phyloP scores from a whole-genome alignment of 2,113 vertebrate genomes.

The Oophaga pumilio region DNA sequence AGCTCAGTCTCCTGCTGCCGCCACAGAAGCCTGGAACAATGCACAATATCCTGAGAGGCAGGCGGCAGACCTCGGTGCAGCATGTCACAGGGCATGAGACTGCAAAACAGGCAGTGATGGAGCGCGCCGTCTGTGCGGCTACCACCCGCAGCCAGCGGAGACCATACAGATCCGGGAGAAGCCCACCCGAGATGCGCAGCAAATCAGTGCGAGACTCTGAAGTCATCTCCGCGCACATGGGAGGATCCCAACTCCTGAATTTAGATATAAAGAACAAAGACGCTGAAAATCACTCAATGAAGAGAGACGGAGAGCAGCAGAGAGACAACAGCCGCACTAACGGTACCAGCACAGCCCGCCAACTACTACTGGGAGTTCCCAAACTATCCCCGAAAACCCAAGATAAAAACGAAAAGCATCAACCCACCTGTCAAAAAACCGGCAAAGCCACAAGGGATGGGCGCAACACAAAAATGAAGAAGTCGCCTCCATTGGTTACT shows the following conservation, averaged over 20 bases:
- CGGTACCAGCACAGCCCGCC: no score
- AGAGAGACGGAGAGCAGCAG: no score
- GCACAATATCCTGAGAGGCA: not conserved
- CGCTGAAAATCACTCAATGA: constrained; percentile 10
- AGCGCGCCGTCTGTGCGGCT: not conserved
- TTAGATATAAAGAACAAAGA: constrained; percentile 50
- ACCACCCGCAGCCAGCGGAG: not conserved
- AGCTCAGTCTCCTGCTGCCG: not conserved
- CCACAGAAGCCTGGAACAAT: constrained; percentile 1
- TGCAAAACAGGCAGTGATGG: not conserved
- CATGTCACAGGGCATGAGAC: not conserved
- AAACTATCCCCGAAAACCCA: no score
- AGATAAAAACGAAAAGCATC: no score
- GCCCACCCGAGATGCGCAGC: not conserved
- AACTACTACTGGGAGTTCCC: no score
- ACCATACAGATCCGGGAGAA: not conserved
- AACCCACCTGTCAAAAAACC: no score
- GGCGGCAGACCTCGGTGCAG: not conserved
- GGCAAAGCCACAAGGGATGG: no score
- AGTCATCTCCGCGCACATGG: constrained; percentile 35
- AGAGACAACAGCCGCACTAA: no score
- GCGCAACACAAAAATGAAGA: no score
- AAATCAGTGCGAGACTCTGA: not conserved
- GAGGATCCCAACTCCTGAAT: constrained; percentile 23
- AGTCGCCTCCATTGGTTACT: no score